These are phyloP conservation scores for Periophthalmus modestus DNA, from an alignment of 2,113 vertebrate species.

Conservation along the genomic window DNA sequence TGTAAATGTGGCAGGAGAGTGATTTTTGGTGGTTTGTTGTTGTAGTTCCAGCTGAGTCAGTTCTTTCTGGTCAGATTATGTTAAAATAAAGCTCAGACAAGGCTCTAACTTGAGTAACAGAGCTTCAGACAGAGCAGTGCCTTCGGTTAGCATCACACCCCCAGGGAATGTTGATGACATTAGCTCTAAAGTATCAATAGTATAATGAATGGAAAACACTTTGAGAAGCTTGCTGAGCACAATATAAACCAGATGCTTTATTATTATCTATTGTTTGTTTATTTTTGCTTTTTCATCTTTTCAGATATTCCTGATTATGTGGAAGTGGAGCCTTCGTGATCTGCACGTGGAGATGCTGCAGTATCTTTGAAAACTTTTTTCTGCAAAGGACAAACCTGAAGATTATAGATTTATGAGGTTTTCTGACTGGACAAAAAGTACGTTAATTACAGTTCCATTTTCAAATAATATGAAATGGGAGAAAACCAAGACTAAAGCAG, in stretches of 20 bases:
- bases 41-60: no score
- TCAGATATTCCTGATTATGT: conserved; percentile 61
- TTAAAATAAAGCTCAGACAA: background rate
- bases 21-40: no score
- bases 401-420: background rate
- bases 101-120: background rate
- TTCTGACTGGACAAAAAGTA: background rate
- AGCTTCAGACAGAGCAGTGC: background rate
- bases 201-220: no score
- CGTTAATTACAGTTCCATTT: background rate
- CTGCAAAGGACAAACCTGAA: background rate
- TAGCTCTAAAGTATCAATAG: background rate
- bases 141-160: no score
- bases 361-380: background rate
- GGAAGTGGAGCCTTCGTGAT: conserved; percentile 54
- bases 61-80: no score
- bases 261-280: background rate
- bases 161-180: no score
- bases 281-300: background rate
- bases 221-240: no score
- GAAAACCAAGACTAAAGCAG: background rate
- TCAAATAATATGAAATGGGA: background rate
- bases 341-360: background rate
- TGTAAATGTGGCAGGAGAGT: no score
- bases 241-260: no score